Base-by-base conservation (phyloP, 2,113 vertebrate genomes). In the Galeopterus variegatus region DNA sequence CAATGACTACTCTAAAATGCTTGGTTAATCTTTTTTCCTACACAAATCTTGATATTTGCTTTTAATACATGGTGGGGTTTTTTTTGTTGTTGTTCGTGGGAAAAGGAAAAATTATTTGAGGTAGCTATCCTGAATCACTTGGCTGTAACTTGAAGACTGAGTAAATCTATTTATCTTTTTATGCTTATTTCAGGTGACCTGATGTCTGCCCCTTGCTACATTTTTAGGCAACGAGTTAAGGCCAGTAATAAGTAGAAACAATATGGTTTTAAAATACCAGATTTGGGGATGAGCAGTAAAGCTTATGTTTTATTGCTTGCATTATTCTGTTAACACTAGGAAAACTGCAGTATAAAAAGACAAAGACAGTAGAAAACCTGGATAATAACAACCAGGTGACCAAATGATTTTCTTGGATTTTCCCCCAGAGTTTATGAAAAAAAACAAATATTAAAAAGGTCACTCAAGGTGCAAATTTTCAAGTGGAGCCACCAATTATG, bases 1-100 rank as follows among this genome's bases (percentile, higher is more conserved):
- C 24, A 82, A 79, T 56, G 94, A 69, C n/a, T 80, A 75, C n/a
- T 93, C 58, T 96, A 87, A 97, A 97, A 95, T 95, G 52, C 58
- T 75, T 84, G 56, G 72, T 86, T 95, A 79, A 81, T 91, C 41
- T 62, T 80, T 24, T 50, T 4, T 28, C 26, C 77, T 54, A 73
- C 31, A 82, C n/a, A 62, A 89, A 70, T 56, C 31, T 95, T 65
- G 60, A 48, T 96, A 65, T 73, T 93, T 93, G 54, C 28, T 94
- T 70, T 87, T 65, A 93, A 54, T n/a, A 18, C 52, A 67, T 45
- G 8, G 24, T 54, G 13, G 5, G 13, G 56, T 75, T n/a, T 36
- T 86, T 69, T 7, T 45, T 85, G 23, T 60, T 86, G 33, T 67
- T 93, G 15, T 87, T 87, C 18, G 50, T 41, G 2, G 11, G 11